Evolutionary conservation across 2,113 vertebrate species (phyloP).

Genomic region (Phainopepla nitens): DNA sequence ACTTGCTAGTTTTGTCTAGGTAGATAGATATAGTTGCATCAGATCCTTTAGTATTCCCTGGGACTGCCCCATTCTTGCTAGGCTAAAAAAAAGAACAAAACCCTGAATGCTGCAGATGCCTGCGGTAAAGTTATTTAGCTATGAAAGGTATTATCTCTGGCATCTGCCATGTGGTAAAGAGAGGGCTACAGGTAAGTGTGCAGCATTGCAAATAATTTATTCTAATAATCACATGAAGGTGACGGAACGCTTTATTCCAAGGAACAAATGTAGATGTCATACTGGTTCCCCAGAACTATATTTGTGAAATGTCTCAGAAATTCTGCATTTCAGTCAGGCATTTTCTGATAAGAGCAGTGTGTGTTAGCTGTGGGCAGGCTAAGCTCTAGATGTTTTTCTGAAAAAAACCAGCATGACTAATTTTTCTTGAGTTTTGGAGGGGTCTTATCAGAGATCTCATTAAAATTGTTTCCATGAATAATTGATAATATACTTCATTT

Average conservation of each 20-base stretch:
- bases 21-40: background rate
- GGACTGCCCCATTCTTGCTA: conserved; percentile 8
- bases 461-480: conserved; percentile 42
- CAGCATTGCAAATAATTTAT: background rate
- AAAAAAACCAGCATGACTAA: background rate
- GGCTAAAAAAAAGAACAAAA: background rate
- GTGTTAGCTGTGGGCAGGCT: background rate
- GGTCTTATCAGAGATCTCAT: conserved; percentile 7
- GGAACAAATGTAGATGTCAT: background rate
- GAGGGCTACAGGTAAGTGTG: background rate
- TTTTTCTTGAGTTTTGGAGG: conserved; percentile 26
- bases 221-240: background rate
- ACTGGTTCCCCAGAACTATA: background rate
- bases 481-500: background rate
- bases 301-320: background rate
- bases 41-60: conserved; percentile 27
- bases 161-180: background rate
- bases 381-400: background rate
- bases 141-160: background rate
- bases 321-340: background rate
- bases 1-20: conserved; percentile 10
- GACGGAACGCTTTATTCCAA: conserved; percentile 4
- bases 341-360: background rate
- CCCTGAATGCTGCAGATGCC: background rate
- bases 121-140: conserved; percentile 26